Evolutionary conservation across 2,797 vertebrate species (phyloP).

Genomic region (Cichlasoma orientale): DNA sequence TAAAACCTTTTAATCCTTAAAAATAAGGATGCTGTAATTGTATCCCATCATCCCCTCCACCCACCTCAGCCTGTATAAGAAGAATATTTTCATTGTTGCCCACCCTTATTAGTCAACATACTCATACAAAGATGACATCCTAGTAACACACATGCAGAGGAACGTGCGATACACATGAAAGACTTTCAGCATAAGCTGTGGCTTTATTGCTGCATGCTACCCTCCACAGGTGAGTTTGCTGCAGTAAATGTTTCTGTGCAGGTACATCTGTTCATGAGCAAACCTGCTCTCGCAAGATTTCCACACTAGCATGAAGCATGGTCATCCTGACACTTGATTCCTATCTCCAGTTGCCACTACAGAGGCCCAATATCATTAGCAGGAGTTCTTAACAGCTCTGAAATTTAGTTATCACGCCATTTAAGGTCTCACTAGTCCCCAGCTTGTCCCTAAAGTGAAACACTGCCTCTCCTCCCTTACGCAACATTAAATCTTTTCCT

Average conservation of each 20-base stretch:
- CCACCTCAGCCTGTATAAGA: background rate
- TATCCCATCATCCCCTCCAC: background rate
- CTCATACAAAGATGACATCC: background rate
- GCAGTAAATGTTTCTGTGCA: background rate
- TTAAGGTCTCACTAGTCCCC: conserved; percentile 42
- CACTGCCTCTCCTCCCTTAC: conserved; percentile 29
- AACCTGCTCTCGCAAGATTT: background rate
- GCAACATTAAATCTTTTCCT: conserved; percentile 39
- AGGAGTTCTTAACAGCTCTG: conserved; percentile 53
- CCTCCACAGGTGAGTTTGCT: background rate
- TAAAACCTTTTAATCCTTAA: background rate
- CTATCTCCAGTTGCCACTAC: conserved; percentile 55
- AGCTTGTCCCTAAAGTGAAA: conserved; percentile 59
- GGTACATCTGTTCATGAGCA: background rate
- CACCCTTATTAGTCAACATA: background rate
- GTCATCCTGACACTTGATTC: conserved; percentile 57
- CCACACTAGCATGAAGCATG: conserved; percentile 5
- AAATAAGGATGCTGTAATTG: background rate
- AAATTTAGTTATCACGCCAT: conserved; percentile 69
- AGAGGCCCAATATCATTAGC: conserved; percentile 50
- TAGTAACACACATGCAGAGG: background rate
- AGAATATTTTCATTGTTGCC: background rate
- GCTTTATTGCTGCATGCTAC: background rate
- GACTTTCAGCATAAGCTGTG: background rate
- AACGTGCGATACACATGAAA: background rate